Evolutionary conservation across 2,113 vertebrate species (phyloP).

Genomic region (Nothoprocta pentlandii): DNA sequence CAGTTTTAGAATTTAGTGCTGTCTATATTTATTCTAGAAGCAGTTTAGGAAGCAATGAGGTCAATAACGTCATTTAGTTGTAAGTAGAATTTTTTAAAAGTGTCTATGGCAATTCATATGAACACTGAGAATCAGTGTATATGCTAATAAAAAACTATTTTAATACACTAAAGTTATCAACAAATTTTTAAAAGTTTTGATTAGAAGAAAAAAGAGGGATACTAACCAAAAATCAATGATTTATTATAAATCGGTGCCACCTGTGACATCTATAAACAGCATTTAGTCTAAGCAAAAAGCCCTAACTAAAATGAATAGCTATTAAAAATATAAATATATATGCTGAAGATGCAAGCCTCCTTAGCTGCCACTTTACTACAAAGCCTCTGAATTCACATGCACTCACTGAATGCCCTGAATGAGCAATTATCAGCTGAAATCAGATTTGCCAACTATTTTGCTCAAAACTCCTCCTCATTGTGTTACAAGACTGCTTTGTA

Average conservation of each 20-base stretch:
- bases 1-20: not conserved
- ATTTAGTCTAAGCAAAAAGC: not conserved
- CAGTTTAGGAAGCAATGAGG: not conserved
- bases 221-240: not conserved
- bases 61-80: not conserved
- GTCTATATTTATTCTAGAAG: not conserved
- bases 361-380: not conserved
- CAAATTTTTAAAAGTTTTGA: not conserved
- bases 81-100: not conserved
- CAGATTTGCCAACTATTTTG: not conserved
- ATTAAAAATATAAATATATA: no score
- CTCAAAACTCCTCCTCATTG: not conserved
- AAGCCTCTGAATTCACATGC: not conserved
- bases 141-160: not conserved
- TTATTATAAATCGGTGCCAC: not conserved
- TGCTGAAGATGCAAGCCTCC: not conserved
- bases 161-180: not conserved
- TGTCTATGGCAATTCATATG: not conserved
- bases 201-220: not conserved
- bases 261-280: no score
- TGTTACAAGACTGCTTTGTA: not conserved
- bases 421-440: not conserved
- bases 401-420: not conserved
- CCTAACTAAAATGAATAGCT: not conserved
- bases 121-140: not conserved